Evolutionary conservation across 2,888 invertebrate species (phyloP), one percentile per base, ranked within the genome.

Genomic region (Eupithecia tripunctaria): DNA sequence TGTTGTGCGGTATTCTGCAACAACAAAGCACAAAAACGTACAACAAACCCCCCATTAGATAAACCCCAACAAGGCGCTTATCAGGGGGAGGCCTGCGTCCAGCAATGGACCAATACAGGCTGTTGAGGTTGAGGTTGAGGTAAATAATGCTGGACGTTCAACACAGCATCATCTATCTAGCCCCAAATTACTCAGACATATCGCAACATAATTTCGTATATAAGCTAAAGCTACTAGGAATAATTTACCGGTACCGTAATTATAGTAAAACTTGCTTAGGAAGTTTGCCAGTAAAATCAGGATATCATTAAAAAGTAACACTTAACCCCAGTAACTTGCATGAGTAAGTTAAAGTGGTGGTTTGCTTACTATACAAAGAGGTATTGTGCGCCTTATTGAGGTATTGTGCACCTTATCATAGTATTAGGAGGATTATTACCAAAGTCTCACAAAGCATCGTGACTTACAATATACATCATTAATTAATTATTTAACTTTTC

Each of bases 261-360:
- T 25, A 56, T 25, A 25, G n/a, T 14, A 56, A 25, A 21, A 56
- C 4, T 4, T 25, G 56, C 56, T 56, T 5, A 56, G 56, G 12
- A 56, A 25, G 1, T 25, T 56, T 14, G 25, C 25, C 25, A 21
- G 51, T 51, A 51, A 51, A 51, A 51, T 51, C 51, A 25, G 56
- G 25, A 56, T 56, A 56, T 56, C 56, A 56, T 56, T 56, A 25
- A 21, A 56, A 56, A 14, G 56, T 25, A 56, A 56, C 21, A 56
- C 56, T 56, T 25, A 56, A 56, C 47, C 56, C 56, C 12, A 56
- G 51, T 51, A 56, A 14, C 56, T 25, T 25, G 56, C 56, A 51
- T 51, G 56, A 56, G 21, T 25, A 25, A 21, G 51, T 51, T 47
- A 47, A 47, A 21, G 12, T 56, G 25, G 56, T 25, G 56, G 56